Conservation (phyloP, 1,140 invertebrate species). For the Penaeus indicus region DNA sequence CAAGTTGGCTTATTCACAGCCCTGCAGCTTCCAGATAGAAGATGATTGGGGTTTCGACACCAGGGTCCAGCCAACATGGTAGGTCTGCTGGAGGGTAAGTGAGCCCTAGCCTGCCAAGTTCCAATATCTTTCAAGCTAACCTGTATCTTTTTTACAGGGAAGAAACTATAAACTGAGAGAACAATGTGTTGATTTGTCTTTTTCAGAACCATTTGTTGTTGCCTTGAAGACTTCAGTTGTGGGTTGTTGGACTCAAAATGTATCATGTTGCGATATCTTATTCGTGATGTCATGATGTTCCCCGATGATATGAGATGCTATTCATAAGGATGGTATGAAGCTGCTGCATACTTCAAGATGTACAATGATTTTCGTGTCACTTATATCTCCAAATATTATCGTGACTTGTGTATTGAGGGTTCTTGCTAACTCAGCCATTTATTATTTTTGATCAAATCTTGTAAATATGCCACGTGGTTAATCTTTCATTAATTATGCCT, state of each 20-base stretch:
- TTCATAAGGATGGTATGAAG: constrained; percentile 64
- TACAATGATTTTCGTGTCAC: constrained; percentile 60
- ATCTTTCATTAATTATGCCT: constrained; percentile 60
- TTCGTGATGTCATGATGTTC: constrained; percentile 62
- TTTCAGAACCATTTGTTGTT: constrained; percentile 65
- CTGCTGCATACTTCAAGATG: constrained; percentile 62
- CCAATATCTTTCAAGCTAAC: constrained; percentile 46
- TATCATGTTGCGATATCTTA: constrained; percentile 64
- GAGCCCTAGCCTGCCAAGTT: constrained; percentile 30
- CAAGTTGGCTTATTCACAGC: too few species aligned
- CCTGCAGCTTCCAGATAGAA: too few species aligned
- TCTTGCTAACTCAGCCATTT: constrained; percentile 48
- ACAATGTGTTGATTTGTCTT: constrained; percentile 64
- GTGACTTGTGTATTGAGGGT: constrained; percentile 32
- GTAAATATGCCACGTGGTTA: constrained; percentile 60
- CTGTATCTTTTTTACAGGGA: constrained; percentile 54
- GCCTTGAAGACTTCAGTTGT: constrained; percentile 65
- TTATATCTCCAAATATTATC: constrained; percentile 42
- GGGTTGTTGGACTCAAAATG: constrained; percentile 63
- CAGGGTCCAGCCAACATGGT: constrained; percentile 8
- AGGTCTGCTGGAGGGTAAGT: constrained; percentile 46
- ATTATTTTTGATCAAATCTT: constrained; percentile 53
- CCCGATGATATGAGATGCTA: constrained; percentile 58
- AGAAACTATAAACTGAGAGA: constrained; percentile 49
- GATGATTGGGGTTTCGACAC: too few species aligned